Conservation (phyloP, 2,797 vertebrate genomes). For the Schizopygopsis pylzovi region DNA sequence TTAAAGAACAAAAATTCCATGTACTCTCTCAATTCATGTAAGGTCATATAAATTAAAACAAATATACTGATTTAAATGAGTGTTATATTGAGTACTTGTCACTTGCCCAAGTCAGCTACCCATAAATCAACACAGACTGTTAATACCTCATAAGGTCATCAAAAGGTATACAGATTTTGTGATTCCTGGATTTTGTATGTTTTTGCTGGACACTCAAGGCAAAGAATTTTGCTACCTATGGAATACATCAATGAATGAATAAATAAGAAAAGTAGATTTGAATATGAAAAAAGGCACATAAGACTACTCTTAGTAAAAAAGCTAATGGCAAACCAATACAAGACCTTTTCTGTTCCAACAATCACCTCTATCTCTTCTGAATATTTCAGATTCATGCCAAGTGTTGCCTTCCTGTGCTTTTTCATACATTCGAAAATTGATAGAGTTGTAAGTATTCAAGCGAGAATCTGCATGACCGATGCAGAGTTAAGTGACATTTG, state of each 20-base stretch:
- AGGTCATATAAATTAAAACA: neutral
- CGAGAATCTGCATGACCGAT: slow-evolving; percentile 8
- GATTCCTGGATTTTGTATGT: neutral
- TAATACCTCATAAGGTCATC: neutral
- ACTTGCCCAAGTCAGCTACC: neutral
- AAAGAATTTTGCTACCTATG: neutral
- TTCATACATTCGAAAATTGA: slow-evolving; percentile 15
- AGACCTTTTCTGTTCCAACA: neutral
- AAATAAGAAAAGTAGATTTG: neutral
- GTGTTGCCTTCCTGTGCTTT: neutral
- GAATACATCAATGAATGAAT: neutral
- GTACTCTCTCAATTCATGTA: neutral
- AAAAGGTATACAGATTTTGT: neutral
- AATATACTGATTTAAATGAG: neutral
- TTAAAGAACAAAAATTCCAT: neutral
- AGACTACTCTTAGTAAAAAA: neutral
- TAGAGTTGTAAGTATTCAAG: slow-evolving; percentile 20
- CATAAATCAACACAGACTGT: neutral
- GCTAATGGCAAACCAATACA: slow-evolving; percentile 3
- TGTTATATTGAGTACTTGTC: neutral
- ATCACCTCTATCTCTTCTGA: slow-evolving; percentile 5
- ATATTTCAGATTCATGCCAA: slow-evolving; percentile 4
- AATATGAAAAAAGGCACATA: neutral
- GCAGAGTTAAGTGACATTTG: slow-evolving; percentile 23
- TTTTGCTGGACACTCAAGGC: neutral